Conservation (phyloP, 2,888 invertebrate genomes). For the Liopterus haemorrhoidalis region DNA sequence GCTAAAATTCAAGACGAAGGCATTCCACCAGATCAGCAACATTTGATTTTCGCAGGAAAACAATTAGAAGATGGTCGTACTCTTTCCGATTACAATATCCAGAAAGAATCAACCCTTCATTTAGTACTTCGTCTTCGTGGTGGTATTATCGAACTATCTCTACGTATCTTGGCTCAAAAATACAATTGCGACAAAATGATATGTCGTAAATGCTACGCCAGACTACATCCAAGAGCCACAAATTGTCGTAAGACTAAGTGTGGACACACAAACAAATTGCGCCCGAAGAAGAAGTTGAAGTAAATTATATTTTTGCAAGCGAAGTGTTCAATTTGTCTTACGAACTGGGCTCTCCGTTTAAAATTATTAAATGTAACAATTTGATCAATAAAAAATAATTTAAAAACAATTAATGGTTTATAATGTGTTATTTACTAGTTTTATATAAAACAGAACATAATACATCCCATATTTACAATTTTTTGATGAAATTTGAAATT, state of each 20-base stretch:
- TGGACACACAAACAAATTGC: conserved; percentile 98
- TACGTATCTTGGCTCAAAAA: conserved; percentile 95
- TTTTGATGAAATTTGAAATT: too few relatives aligned
- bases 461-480: too few relatives aligned
- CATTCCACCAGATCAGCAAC: conserved; percentile 85
- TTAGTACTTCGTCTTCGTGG: conserved; percentile 90
- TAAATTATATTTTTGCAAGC: too few relatives aligned
- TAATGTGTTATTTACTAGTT: too few relatives aligned
- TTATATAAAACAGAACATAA: too few relatives aligned
- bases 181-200: conserved; percentile 99
- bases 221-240: conserved; percentile 96
- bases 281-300: conserved; percentile 99
- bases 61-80: conserved; percentile 92
- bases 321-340: too few relatives aligned
- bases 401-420: too few relatives aligned
- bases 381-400: too few relatives aligned
- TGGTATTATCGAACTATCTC: conserved; percentile 96
- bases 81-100: conserved; percentile 87
- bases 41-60: conserved; percentile 88
- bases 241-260: conserved; percentile 99
- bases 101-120: conserved; percentile 92
- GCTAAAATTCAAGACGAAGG: conserved; percentile 89
- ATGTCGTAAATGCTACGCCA: conserved; percentile 98
- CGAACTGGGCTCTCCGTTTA: too few relatives aligned
- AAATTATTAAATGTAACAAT: too few relatives aligned